Conservation (phyloP, 2,113 vertebrate species). For the Cygnus atratus region DNA sequence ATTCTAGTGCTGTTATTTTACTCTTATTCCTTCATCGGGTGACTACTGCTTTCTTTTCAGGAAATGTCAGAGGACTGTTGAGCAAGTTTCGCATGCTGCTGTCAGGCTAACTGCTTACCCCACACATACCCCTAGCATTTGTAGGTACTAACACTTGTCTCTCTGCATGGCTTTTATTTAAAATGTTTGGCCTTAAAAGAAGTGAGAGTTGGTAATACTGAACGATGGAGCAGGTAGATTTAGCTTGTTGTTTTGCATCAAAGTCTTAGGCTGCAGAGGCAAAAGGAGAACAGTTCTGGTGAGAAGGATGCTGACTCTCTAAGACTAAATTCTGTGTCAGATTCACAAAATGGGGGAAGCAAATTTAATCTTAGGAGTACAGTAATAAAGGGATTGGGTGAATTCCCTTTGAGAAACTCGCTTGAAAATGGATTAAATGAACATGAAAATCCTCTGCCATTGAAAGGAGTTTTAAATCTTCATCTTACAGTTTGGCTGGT, state of each 20-base stretch:
- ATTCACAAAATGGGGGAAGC: not conserved
- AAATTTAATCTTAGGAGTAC: not conserved
- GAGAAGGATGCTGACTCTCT: not conserved
- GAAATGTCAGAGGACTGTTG: not conserved
- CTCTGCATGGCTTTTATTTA: not conserved
- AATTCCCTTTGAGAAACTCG: not conserved
- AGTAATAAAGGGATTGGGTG: not conserved
- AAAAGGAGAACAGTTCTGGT: not conserved
- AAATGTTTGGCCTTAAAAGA: not conserved
- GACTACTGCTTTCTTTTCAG: not conserved
- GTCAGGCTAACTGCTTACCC: not conserved
- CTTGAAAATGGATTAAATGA: not conserved
- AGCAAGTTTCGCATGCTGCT: not conserved
- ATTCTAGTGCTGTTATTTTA: not conserved
- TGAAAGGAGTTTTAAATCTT: not conserved
- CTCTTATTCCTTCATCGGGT: not conserved
- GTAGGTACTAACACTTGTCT: not conserved
- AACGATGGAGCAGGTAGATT: not conserved
- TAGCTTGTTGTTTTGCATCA: not conserved
- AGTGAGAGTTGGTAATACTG: not conserved
- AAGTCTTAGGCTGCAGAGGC: not conserved
- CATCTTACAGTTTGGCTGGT: not conserved
- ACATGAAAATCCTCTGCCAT: not conserved
- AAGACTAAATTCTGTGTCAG: not conserved
- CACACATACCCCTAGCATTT: not conserved